A percentile compares a stretch with the other conserved stretches of the same genome.
Conservation (phyloP, 2,888 invertebrate genomes). For the Pecten maximus region DNA sequence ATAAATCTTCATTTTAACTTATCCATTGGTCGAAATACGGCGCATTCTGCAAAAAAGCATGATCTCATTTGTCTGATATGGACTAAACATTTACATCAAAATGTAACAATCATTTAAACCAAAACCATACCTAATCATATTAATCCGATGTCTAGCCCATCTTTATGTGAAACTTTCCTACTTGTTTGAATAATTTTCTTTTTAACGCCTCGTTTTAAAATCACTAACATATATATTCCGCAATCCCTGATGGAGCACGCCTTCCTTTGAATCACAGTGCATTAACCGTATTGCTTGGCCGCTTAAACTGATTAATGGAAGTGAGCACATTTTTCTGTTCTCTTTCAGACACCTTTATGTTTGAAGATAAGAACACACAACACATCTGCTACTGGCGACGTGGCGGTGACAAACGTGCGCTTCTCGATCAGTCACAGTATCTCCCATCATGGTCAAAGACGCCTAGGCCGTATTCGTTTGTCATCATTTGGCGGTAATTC, state of each 20-base stretch:
- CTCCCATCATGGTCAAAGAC: constrained; percentile 13
- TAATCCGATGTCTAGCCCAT: neutral
- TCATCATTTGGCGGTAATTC: constrained; percentile 32
- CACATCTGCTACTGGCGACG: neutral
- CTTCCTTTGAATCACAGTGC: neutral
- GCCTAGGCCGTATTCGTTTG: neutral
- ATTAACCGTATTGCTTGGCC: neutral
- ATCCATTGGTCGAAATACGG: constrained; percentile 32
- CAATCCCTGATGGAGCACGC: neutral
- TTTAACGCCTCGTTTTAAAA: neutral
- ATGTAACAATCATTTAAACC: neutral
- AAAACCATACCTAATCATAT: neutral
- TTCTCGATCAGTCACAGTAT: constrained; percentile 7
- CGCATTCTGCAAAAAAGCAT: neutral
- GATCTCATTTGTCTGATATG: neutral
- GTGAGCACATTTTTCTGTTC: neutral
- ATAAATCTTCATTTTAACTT: constrained; percentile 26
- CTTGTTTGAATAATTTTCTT: neutral
- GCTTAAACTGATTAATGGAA: neutral
- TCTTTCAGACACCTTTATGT: neutral
- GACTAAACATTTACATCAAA: neutral
- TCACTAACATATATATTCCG: neutral
- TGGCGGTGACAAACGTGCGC: neutral
- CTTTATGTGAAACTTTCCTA: neutral
- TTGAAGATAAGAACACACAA: constrained; percentile 1